Conservation (phyloP, 2,113 vertebrate species). For the Erinaceus europaeus region DNA sequence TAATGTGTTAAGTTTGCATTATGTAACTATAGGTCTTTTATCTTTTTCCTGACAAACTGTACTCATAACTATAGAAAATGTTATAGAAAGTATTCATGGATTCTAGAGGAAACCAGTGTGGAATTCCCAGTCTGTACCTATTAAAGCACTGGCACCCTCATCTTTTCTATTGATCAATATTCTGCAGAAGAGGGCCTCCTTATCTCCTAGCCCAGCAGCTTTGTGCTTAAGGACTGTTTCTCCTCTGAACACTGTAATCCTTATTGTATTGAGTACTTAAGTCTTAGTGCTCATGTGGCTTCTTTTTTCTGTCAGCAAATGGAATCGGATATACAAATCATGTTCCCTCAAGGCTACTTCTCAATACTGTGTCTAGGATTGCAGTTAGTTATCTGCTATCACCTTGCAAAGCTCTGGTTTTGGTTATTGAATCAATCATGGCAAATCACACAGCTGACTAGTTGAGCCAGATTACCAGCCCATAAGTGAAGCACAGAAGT, state of each 20-base stretch:
- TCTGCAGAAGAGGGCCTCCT: background rate
- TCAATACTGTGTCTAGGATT: background rate
- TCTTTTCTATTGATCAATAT: background rate
- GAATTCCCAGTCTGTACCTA: background rate
- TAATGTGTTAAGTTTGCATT: background rate
- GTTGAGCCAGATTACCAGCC: background rate
- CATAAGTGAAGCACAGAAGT: background rate
- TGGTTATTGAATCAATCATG: conserved; percentile 31
- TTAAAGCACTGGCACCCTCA: background rate
- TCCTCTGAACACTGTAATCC: conserved; percentile 18
- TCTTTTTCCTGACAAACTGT: background rate
- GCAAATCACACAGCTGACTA: background rate
- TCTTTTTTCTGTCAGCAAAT: conserved; percentile 27
- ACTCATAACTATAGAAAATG: background rate
- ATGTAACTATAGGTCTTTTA: background rate
- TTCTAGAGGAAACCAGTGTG: background rate
- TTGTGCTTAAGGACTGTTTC: background rate
- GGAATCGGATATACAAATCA: conserved; percentile 65
- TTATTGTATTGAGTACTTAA: conserved; percentile 44
- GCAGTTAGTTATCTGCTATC: conserved; percentile 26
- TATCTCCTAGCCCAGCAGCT: background rate
- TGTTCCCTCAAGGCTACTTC: conserved; percentile 35
- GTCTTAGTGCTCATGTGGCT: conserved; percentile 24
- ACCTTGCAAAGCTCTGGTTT: conserved; percentile 18
- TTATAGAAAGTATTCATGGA: background rate